Conservation (phyloP, 2,797 vertebrate genomes). For the Yasuhikotakia modesta region DNA sequence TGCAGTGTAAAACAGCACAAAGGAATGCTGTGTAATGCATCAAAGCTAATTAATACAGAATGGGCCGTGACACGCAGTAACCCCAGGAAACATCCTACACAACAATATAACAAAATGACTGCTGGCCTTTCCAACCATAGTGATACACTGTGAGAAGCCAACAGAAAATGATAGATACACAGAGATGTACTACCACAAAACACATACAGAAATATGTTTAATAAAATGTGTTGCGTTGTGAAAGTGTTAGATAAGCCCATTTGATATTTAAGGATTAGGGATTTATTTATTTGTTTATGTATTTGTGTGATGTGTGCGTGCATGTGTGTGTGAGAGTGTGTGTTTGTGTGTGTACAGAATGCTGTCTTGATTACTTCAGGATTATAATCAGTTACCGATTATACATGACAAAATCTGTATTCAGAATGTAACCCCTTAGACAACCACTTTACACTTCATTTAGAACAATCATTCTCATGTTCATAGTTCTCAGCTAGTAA, state of each 20-base stretch:
- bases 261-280: too few relatives aligned
- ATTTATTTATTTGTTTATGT: too few relatives aligned
- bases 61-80: conserved; percentile 11
- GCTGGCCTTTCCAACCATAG: background rate
- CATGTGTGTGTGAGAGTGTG: too few relatives aligned
- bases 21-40: conserved; percentile 38
- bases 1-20: conserved; percentile 18
- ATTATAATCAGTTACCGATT: too few relatives aligned
- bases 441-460: too few relatives aligned
- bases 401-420: too few relatives aligned
- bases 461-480: too few relatives aligned
- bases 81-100: conserved; percentile 32
- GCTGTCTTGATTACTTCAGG: background rate
- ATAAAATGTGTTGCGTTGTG: background rate
- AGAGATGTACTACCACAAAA: conserved; percentile 1
- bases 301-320: too few relatives aligned
- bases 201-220: background rate
- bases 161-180: background rate
- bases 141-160: background rate
- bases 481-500: too few relatives aligned
- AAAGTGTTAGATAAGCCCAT: background rate
- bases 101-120: conserved; percentile 8
- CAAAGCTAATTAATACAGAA: conserved; percentile 34
- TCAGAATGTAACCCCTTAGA: too few relatives aligned
- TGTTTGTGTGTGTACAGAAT: too few relatives aligned